These are phyloP conservation scores for Pollenia amentaria DNA, from an alignment of 2,888 invertebrate species.

Conservation along the genomic window DNA sequence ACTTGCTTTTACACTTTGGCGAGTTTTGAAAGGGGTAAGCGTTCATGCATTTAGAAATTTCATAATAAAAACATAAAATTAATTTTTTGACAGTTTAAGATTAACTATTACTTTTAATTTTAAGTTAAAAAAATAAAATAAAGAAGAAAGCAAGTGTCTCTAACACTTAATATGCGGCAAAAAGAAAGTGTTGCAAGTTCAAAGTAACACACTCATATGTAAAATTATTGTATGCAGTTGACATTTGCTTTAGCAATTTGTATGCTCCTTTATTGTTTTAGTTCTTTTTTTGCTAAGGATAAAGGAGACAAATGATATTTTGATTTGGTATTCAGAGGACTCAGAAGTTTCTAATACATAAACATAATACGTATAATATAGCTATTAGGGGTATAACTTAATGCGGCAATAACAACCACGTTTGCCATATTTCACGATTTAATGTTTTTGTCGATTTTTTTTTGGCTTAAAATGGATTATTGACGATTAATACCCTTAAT, in stretches of 20 bases:
- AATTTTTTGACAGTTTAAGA: slow-evolving; percentile 77
- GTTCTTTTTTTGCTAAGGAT: slow-evolving; percentile 7
- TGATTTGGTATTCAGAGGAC: background rate
- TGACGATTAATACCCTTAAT: no score
- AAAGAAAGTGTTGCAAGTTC: slow-evolving; percentile 52
- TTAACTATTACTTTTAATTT: slow-evolving; percentile 66
- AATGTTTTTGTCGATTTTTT: no score
- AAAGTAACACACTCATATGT: slow-evolving; percentile 32
- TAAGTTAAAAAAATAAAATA: background rate
- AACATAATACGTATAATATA: no score
- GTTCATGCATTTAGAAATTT: slow-evolving; percentile 78
- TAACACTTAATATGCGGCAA: slow-evolving; percentile 30
- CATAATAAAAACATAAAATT: slow-evolving; percentile 76
- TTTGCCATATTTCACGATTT: no score
- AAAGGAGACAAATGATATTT: slow-evolving; percentile 24
- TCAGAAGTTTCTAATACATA: background rate
- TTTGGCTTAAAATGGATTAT: no score
- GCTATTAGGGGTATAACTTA: no score
- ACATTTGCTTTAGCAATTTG: slow-evolving; percentile 39
- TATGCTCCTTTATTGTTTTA: background rate
- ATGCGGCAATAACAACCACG: no score
- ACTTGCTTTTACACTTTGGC: slow-evolving; percentile 35
- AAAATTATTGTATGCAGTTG: slow-evolving; percentile 54
- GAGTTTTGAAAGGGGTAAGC: slow-evolving; percentile 69
- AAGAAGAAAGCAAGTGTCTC: slow-evolving; percentile 29